Conservation (phyloP, 2,113 vertebrate genomes). For the Esox niger region DNA sequence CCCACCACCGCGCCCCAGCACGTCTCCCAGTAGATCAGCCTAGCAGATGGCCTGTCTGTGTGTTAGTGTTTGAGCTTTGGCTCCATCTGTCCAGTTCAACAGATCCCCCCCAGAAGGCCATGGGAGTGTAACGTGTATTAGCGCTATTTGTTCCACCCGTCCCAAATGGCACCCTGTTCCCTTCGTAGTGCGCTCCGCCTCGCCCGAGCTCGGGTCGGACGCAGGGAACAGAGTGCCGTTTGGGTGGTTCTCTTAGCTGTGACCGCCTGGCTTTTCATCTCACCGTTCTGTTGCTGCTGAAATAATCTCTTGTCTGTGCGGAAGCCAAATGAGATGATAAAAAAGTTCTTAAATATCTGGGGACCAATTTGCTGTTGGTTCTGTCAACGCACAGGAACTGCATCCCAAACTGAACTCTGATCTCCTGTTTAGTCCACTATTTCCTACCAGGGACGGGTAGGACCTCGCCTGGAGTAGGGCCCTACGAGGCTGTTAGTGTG, state of each 20-base stretch:
- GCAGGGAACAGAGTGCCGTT: no score
- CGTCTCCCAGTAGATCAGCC: background rate
- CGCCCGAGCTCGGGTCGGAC: no score
- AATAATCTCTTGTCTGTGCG: background rate
- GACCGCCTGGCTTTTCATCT: constrained; percentile 9
- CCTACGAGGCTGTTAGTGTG: no score
- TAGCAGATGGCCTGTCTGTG: constrained; percentile 31
- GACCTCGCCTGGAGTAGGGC: no score
- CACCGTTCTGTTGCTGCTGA: background rate
- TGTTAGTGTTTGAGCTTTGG: constrained; percentile 10
- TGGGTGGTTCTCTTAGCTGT: background rate
- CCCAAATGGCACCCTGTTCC: no score
- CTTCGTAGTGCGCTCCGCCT: no score
- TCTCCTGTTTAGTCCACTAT: no score
- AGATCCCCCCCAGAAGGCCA: constrained; percentile 6
- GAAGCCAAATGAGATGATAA: constrained; percentile 6
- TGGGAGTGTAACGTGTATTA: constrained; percentile 6
- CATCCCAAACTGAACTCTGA: no score
- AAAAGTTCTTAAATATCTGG: constrained; percentile 24
- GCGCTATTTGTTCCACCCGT: background rate
- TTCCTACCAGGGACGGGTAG: no score
- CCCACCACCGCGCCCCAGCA: background rate
- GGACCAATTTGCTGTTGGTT: constrained; percentile 34
- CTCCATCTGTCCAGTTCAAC: constrained; percentile 14
- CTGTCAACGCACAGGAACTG: background rate